Percentiles rank a stretch among this genome's conserved stretches.
Conservation (phyloP, 2,888 invertebrate species). For the Crioceris asparagi region DNA sequence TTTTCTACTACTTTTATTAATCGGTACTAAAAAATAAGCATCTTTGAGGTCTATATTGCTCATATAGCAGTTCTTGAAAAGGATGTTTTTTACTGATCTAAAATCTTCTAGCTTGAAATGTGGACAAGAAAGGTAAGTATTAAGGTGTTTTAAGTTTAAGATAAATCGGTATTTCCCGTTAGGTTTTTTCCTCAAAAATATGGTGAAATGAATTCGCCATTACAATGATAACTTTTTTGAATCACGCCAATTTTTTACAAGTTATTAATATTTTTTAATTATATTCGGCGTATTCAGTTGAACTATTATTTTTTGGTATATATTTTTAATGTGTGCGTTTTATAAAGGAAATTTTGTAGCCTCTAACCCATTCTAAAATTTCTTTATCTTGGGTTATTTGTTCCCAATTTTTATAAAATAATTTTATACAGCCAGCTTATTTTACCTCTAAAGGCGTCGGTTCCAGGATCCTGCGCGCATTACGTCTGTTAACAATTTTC, state of each 20-base stretch:
- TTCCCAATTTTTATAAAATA: background rate
- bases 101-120: slow-evolving; percentile 5
- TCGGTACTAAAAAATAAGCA: too few relatives aligned
- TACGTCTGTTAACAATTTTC: background rate
- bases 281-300: background rate
- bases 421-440: background rate
- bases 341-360: background rate
- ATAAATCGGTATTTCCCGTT: slow-evolving; percentile 6
- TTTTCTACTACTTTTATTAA: slow-evolving; percentile 2
- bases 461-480: background rate
- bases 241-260: slow-evolving; percentile 1
- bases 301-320: background rate
- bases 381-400: background rate
- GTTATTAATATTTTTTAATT: background rate
- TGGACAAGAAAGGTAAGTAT: background rate
- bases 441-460: background rate
- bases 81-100: slow-evolving; percentile 1
- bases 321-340: background rate
- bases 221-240: background rate
- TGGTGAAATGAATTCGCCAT: too few relatives aligned
- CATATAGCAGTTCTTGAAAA: background rate
- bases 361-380: background rate
- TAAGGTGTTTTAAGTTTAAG: slow-evolving; percentile 2
- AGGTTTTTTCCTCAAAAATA: slow-evolving; percentile 1
- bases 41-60: slow-evolving; percentile 1